These are phyloP conservation scores for Varroa destructor DNA, from an alignment of 1,140 invertebrate genomes.

Conservation along the genomic window DNA sequence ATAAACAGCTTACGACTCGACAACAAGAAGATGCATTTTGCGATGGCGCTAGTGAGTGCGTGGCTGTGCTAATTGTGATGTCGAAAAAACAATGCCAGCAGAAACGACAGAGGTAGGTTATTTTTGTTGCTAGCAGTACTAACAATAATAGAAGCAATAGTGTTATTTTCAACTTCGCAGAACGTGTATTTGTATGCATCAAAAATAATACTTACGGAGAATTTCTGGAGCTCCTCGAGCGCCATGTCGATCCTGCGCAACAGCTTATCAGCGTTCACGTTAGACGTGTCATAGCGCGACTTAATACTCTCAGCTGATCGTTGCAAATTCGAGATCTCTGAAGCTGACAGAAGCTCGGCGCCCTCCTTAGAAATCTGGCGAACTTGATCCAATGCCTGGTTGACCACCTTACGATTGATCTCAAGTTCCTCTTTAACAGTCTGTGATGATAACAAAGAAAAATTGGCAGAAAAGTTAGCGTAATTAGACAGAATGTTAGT, in stretches of 20 bases:
- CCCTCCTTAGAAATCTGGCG: slow-evolving; percentile 76
- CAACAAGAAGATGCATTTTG: too few species aligned
- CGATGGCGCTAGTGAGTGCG: too few species aligned
- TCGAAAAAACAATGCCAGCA: too few species aligned
- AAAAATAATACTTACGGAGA: slow-evolving; percentile 35
- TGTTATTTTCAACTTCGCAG: too few species aligned
- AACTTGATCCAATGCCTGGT: slow-evolving; percentile 75
- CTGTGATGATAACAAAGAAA: slow-evolving; percentile 42
- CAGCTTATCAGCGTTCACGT: slow-evolving; percentile 61
- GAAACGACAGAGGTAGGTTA: too few species aligned
- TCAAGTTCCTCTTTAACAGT: slow-evolving; percentile 80
- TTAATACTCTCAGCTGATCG: slow-evolving; percentile 67
- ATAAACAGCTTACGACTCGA: too few species aligned
- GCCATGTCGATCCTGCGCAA: slow-evolving; percentile 60
- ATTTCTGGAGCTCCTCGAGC: slow-evolving; percentile 72
- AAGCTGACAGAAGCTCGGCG: slow-evolving; percentile 70
- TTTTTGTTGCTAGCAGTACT: too few species aligned
- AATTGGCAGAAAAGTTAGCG: not conserved
- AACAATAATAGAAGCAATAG: too few species aligned
- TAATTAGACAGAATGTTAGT: slow-evolving; percentile 3
- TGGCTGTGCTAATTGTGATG: too few species aligned
- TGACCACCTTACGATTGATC: slow-evolving; percentile 65
- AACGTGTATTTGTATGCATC: too few species aligned
- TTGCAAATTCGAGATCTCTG: slow-evolving; percentile 72
- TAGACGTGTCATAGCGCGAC: slow-evolving; percentile 63